Evolutionary conservation across 2,797 vertebrate species (phyloP).

Genomic region (Scomberomorus guttatus): DNA sequence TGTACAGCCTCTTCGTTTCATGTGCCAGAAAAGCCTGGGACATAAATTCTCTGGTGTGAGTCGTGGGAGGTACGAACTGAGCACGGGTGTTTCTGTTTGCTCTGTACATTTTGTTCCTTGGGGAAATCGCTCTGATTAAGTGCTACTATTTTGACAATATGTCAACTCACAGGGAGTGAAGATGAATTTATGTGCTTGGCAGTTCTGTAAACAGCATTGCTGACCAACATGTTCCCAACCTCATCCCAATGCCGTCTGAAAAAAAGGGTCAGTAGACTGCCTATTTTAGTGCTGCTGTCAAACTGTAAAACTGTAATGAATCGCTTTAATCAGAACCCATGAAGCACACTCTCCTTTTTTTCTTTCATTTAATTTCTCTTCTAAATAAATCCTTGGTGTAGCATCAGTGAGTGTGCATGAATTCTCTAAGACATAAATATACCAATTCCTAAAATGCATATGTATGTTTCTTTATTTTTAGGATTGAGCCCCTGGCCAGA

Average conservation of each 20-base stretch:
- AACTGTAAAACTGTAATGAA: constrained; percentile 65
- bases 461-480: constrained; percentile 79
- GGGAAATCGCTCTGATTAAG: constrained; percentile 80
- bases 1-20: constrained; percentile 55
- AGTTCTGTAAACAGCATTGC: constrained; percentile 77
- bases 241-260: constrained; percentile 67
- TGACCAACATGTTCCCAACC: constrained; percentile 78
- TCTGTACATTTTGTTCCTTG: constrained; percentile 80
- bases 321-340: constrained; percentile 61
- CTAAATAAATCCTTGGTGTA: constrained; percentile 52
- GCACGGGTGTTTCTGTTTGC: constrained; percentile 76
- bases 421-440: constrained; percentile 62
- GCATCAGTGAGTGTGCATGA: constrained; percentile 47
- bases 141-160: constrained; percentile 81
- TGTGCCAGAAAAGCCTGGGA: constrained; percentile 64
- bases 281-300: constrained; percentile 68
- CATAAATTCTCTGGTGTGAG: constrained; percentile 66
- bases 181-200: constrained; percentile 77
- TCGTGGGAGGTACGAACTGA: constrained; percentile 68
- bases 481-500: constrained; percentile 64
- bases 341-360: constrained; percentile 32
- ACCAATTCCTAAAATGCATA: constrained; percentile 73
- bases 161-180: constrained; percentile 74
- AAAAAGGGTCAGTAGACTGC: constrained; percentile 52
- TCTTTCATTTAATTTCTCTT: constrained; percentile 27